Conservation (phyloP, 2,113 vertebrate species). For the Anhinga anhinga region DNA sequence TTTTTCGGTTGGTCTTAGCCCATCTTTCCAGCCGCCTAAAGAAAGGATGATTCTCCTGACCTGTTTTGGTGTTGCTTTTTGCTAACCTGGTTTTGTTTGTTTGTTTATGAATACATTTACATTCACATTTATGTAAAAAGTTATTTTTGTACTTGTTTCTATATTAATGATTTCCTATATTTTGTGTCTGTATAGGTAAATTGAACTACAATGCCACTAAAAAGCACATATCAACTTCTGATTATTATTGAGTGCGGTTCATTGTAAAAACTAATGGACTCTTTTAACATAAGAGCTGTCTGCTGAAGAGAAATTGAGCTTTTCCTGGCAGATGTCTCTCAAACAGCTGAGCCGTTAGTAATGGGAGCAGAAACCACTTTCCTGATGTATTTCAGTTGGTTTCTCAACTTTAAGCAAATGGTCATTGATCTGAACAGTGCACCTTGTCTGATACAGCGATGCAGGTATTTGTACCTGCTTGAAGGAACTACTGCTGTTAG, state of each 20-base stretch:
- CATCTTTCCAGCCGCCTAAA: not conserved
- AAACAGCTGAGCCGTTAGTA: not conserved
- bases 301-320: not conserved
- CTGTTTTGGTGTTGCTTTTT: not conserved
- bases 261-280: not conserved
- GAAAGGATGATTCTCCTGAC: not conserved
- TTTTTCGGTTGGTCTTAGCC: not conserved
- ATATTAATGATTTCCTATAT: not conserved
- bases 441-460: not conserved
- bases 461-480: not conserved
- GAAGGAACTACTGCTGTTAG: not conserved
- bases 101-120: not conserved
- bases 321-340: not conserved
- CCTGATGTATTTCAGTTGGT: not conserved
- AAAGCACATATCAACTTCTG: not conserved
- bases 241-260: not conserved
- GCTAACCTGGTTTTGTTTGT: not conserved
- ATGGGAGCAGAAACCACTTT: not conserved
- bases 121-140: rapidly evolving
- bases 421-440: not conserved
- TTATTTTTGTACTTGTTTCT: not conserved
- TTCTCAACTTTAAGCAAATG: not conserved
- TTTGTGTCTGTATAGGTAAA: not conserved
- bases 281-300: not conserved
- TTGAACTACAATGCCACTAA: not conserved